Evolutionary conservation across 2,888 invertebrate genomes (phyloP).

Genomic region (Spodoptera exigua): DNA sequence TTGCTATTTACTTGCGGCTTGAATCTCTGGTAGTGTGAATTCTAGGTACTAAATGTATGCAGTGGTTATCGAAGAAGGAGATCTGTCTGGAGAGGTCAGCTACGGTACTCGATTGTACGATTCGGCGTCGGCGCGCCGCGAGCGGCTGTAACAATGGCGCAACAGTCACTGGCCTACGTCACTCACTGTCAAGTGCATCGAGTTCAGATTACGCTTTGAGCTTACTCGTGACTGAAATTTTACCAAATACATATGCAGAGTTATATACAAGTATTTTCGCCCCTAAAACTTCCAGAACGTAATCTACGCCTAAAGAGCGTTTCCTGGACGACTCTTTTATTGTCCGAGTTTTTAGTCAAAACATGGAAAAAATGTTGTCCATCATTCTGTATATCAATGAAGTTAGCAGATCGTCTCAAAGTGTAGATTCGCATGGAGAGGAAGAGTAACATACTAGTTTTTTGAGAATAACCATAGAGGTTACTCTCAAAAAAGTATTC

Average conservation of each 20-base stretch:
- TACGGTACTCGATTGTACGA: conserved; percentile 72
- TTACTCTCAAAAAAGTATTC: too few relatives aligned
- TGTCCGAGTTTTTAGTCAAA: too few relatives aligned
- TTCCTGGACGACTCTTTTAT: too few relatives aligned
- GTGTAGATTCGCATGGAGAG: not conserved
- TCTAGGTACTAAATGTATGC: conserved; percentile 47
- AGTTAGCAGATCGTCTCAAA: not conserved
- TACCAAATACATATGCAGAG: too few relatives aligned
- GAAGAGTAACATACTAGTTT: too few relatives aligned
- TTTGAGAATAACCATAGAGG: too few relatives aligned
- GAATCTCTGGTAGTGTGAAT: conserved; percentile 27
- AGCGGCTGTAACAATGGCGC: conserved; percentile 66
- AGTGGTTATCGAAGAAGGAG: conserved; percentile 61
- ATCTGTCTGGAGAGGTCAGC: conserved; percentile 73
- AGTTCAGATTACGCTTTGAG: conserved; percentile 33
- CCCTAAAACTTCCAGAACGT: too few relatives aligned
- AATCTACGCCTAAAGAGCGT: too few relatives aligned
- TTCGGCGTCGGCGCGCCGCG: conserved; percentile 42
- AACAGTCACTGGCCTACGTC: conserved; percentile 56
- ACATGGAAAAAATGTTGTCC: too few relatives aligned
- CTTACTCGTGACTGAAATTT: not conserved
- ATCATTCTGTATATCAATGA: too few relatives aligned
- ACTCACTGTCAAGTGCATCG: conserved; percentile 77
- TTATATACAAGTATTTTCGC: too few relatives aligned
- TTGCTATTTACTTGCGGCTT: conserved; percentile 16